A percentile compares a stretch with the other conserved stretches of the same genome.
Evolutionary conservation across 2,888 invertebrate species (phyloP).

Genomic region (Nemotelus nigrinus): DNA sequence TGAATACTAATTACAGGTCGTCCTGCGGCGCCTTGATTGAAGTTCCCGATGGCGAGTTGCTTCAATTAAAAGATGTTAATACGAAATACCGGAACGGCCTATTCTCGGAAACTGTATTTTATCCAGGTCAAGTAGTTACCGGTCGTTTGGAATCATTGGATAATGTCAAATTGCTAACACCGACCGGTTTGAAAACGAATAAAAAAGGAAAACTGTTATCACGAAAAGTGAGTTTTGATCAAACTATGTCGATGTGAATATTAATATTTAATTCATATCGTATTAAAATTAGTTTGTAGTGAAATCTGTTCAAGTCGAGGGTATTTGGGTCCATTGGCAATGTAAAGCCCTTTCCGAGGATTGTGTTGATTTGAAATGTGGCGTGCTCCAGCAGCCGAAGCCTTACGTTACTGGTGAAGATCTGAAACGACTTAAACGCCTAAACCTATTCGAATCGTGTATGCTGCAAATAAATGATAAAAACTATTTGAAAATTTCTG

Average conservation of each 20-base stretch:
- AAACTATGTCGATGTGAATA: too few relatives aligned
- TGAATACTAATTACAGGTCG: conserved; percentile 56
- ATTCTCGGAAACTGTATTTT: conserved; percentile 69
- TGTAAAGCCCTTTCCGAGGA: conserved; percentile 75
- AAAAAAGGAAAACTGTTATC: conserved; percentile 70
- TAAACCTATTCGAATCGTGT: conserved; percentile 88
- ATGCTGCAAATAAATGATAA: conserved; percentile 91
- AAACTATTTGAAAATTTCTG: conserved; percentile 81
- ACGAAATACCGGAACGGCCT: conserved; percentile 71
- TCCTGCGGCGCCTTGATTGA: conserved; percentile 64
- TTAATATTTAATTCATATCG: not conserved
- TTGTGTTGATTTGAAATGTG: conserved; percentile 63
- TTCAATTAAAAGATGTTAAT: conserved; percentile 76
- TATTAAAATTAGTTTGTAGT: conserved; percentile 74
- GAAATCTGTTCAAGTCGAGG: conserved; percentile 82
- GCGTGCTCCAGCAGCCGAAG: conserved; percentile 73
- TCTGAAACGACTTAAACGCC: conserved; percentile 80
- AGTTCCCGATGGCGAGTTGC: conserved; percentile 72
- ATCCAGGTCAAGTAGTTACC: conserved; percentile 78
- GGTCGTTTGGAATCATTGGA: conserved; percentile 80
- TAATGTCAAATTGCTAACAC: conserved; percentile 82
- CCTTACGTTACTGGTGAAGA: conserved; percentile 78
- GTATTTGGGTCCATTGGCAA: conserved; percentile 89
- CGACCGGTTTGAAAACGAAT: conserved; percentile 76
- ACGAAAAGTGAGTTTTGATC: conserved; percentile 65